Percentiles rank a stretch among this genome's conserved stretches.
phyloP scores from a whole-genome alignment of 1,140 invertebrate genomes.

The Macrosteles quadrilineatus region DNA sequence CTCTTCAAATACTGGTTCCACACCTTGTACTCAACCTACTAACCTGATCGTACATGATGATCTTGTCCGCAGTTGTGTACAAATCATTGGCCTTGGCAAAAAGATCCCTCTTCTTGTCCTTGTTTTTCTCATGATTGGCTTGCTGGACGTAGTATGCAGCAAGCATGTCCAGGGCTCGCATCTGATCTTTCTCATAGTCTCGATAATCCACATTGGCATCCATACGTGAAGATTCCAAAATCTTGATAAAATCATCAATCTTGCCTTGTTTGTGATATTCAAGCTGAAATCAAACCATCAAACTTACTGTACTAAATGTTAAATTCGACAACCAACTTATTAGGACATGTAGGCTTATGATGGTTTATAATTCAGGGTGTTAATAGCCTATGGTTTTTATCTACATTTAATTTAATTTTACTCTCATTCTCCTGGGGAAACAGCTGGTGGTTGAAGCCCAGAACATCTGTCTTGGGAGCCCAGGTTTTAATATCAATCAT shows the following conservation, averaged over 20 bases:
- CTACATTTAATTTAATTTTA: too few species aligned
- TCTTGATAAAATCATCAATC: conserved; percentile 90
- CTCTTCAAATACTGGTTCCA: too few species aligned
- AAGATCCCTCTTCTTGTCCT: conserved; percentile 92
- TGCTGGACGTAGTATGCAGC: conserved; percentile 98
- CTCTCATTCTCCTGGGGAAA: too few species aligned
- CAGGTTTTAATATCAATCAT: too few species aligned
- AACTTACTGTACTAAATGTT: too few species aligned
- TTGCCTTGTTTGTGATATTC: conserved; percentile 96
- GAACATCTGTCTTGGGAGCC: too few species aligned
- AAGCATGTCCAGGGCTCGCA: conserved; percentile 93
- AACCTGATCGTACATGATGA: conserved; percentile 99
- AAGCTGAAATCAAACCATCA: conserved; percentile 61
- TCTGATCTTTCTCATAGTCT: conserved; percentile 96
- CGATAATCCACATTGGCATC: conserved; percentile 88
- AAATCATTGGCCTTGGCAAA: conserved; percentile 96
- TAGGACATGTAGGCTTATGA: too few species aligned
- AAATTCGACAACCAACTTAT: too few species aligned
- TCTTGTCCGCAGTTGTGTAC: conserved; percentile 98
- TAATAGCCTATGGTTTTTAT: too few species aligned
- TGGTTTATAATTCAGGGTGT: too few species aligned
- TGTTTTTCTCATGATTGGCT: conserved; percentile 93
- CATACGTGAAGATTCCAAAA: conserved; percentile 83
- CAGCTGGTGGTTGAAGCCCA: too few species aligned
- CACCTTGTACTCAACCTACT: conserved; percentile 39